These are phyloP conservation scores for Cladopsammia gracilis DNA, from an alignment of 64 coral and sea anemone species.

Conservation along the genomic window DNA sequence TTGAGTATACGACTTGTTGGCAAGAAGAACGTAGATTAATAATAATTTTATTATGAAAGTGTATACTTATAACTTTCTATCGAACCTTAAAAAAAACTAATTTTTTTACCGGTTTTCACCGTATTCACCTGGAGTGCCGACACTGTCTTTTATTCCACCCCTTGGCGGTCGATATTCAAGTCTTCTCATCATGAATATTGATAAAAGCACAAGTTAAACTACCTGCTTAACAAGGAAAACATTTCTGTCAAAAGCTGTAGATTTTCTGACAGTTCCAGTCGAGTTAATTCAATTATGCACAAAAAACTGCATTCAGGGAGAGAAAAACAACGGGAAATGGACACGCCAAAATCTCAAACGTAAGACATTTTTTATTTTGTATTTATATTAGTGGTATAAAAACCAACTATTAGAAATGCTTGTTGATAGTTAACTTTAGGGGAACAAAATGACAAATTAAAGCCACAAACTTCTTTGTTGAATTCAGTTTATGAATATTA, in stretches of 20 bases:
- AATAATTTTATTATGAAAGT: too few species aligned
- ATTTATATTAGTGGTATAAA: background rate
- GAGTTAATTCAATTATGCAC: constrained; percentile 48
- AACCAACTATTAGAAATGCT: background rate
- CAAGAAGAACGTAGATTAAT: too few species aligned
- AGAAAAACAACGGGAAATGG: background rate
- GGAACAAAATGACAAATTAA: background rate
- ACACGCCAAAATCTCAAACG: background rate
- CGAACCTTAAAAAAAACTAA: too few species aligned
- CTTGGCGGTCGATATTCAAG: constrained; percentile 3
- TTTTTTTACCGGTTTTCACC: too few species aligned
- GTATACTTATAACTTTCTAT: too few species aligned
- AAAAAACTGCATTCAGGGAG: background rate
- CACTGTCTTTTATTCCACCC: background rate
- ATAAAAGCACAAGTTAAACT: constrained; percentile 48
- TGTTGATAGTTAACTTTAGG: constrained; percentile 6
- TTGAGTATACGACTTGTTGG: too few species aligned
- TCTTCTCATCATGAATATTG: constrained; percentile 43
- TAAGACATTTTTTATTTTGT: background rate
- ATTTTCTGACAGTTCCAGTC: constrained; percentile 5
- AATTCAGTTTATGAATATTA: too few species aligned
- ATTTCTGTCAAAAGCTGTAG: constrained; percentile 27
- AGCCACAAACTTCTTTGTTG: background rate
- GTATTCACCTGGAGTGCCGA: too few species aligned
- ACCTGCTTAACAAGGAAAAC: constrained; percentile 53